A percentile compares a stretch with the other conserved stretches of the same genome.
These are phyloP conservation scores for Echeneis naucrates DNA, from an alignment of 2,797 vertebrate genomes.

Conservation along the genomic window DNA sequence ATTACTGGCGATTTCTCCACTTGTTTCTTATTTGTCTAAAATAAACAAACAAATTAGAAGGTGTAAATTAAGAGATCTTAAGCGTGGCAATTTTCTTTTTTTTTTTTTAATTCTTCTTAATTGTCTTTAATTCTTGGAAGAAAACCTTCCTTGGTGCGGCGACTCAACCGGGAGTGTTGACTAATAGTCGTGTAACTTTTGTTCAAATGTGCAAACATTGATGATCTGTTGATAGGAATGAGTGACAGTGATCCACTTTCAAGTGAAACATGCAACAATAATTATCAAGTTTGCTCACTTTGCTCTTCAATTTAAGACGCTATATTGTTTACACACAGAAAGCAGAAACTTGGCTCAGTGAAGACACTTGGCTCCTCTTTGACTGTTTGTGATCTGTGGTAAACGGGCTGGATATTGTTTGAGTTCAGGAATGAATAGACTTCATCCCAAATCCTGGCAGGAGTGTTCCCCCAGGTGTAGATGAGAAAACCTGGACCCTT, in stretches of 20 bases:
- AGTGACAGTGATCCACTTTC: constrained; percentile 29
- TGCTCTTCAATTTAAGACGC: constrained; percentile 52
- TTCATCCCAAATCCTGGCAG: constrained; percentile 74
- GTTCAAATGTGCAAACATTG: constrained; percentile 1
- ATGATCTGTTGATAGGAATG: constrained; percentile 26
- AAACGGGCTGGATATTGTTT: constrained; percentile 68
- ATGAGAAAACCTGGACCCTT: constrained; percentile 72
- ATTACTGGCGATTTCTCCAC: no score
- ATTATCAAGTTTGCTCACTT: constrained; percentile 51
- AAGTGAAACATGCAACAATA: constrained; percentile 30
- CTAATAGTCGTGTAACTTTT: background rate
- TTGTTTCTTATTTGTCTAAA: no score
- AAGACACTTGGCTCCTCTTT: constrained; percentile 63
- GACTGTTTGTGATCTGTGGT: constrained; percentile 62
- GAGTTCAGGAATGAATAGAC: constrained; percentile 71
- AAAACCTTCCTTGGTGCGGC: background rate
- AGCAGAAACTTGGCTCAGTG: constrained; percentile 73
- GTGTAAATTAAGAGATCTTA: background rate
- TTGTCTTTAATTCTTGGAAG: constrained; percentile 9
- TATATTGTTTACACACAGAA: constrained; percentile 62
- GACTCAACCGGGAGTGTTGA: constrained; percentile 17
- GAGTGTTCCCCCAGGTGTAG: constrained; percentile 73
- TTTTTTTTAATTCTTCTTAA: background rate
- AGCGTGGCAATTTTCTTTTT: background rate
- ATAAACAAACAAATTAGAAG: background rate